These are phyloP conservation scores for Amphipyra tragopoginis DNA, from an alignment of 2,888 invertebrate genomes.

Conservation along the genomic window DNA sequence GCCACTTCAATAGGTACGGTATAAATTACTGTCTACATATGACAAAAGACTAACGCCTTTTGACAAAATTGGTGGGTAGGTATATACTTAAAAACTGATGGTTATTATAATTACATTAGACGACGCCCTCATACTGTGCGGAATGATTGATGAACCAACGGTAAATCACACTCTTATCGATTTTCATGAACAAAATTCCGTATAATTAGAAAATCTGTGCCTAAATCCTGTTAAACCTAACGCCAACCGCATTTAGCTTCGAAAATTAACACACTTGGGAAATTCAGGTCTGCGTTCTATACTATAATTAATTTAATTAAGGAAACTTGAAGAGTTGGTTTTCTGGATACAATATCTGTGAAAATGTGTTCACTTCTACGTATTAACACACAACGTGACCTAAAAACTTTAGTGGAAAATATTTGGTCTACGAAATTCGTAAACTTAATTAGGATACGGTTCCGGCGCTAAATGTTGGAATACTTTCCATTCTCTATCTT, in stretches of 20 bases:
- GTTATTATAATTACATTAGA: constrained; percentile 55
- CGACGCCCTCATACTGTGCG: constrained; percentile 28
- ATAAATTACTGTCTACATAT: constrained; percentile 26
- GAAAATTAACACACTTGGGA: constrained; percentile 56
- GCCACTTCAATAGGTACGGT: not conserved
- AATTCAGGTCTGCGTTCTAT: constrained; percentile 54
- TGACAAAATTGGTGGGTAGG: constrained; percentile 25
- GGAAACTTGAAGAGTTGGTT: constrained; percentile 49
- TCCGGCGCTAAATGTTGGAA: constrained; percentile 7
- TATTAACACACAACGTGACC: constrained; percentile 22
- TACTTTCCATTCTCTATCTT: constrained; percentile 2
- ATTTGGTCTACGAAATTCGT: constrained; percentile 15
- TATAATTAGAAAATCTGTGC: constrained; percentile 18
- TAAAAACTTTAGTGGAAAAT: constrained; percentile 31
- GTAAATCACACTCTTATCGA: constrained; percentile 32
- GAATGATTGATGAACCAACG: constrained; percentile 48
- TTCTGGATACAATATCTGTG: constrained; percentile 35
- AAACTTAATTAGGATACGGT: constrained; percentile 29
- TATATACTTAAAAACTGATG: constrained; percentile 41
- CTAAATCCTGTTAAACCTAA: not conserved
- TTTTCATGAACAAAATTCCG: constrained; percentile 21
- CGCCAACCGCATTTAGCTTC: constrained; percentile 28
- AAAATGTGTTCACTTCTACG: constrained; percentile 10
- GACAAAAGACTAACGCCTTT: constrained; percentile 33
- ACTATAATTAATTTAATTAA: constrained; percentile 64